Percentiles rank a stretch among this genome's conserved stretches.
phyloP scores from a whole-genome alignment of 2,113 vertebrate species.

The Mellivora capensis region DNA sequence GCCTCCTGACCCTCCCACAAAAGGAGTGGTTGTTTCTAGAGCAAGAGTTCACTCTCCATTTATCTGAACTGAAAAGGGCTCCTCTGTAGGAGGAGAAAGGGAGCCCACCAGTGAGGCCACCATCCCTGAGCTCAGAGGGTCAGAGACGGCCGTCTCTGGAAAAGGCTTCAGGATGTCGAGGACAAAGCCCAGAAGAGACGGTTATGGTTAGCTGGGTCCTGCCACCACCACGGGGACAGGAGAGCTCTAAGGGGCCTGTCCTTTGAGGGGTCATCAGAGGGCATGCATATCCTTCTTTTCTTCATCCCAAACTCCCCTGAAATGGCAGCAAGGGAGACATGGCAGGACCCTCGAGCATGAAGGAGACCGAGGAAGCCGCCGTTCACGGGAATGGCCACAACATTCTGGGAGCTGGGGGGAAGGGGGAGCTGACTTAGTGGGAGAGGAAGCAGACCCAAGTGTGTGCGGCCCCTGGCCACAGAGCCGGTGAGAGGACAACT shows the following conservation, averaged over 20 bases:
- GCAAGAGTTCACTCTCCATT: not conserved
- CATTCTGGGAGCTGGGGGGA: not conserved
- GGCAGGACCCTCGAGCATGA: not conserved
- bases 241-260: not conserved
- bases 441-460: not conserved
- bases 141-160: not conserved
- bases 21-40: too few relatives aligned
- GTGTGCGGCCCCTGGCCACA: not conserved
- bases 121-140: not conserved
- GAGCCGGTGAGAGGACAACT: not conserved
- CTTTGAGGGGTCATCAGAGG: not conserved
- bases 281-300: not conserved
- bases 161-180: not conserved
- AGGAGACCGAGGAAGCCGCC: not conserved
- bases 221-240: not conserved
- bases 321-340: not conserved
- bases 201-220: not conserved
- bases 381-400: too few relatives aligned
- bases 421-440: not conserved
- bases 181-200: fast-evolving
- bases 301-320: not conserved
- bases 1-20: not conserved
- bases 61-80: too few relatives aligned
- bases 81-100: not conserved
- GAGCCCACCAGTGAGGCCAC: too few relatives aligned